Evolutionary conservation across 2,113 vertebrate species (phyloP).

Genomic region (Parotia lawesii): DNA sequence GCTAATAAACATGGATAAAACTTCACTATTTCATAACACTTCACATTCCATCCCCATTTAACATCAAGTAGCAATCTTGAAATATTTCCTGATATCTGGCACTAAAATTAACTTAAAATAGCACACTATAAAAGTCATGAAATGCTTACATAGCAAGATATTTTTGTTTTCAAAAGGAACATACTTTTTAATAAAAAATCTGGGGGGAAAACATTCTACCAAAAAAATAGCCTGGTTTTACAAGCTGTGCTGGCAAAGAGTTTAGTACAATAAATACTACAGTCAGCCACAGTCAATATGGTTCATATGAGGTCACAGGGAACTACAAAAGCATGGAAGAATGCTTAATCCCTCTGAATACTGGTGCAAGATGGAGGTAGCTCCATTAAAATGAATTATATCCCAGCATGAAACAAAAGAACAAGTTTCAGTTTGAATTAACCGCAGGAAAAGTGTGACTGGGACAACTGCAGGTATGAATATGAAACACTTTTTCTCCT

Average conservation of each 20-base stretch:
- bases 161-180: neutral
- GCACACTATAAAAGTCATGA: neutral
- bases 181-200: neutral
- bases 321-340: neutral
- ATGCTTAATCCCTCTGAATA: neutral
- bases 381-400: neutral
- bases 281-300: conserved; percentile 23
- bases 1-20: neutral
- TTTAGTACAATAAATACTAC: conserved; percentile 23
- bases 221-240: conserved; percentile 14
- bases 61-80: neutral
- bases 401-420: neutral
- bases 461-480: neutral
- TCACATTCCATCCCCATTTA: neutral
- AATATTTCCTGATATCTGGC: neutral
- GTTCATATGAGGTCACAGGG: conserved; percentile 31
- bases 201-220: neutral
- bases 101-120: neutral
- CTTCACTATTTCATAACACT: neutral
- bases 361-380: neutral
- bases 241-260: conserved; percentile 8
- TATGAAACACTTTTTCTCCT: neutral
- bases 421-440: neutral
- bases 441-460: neutral
- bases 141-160: neutral